These are phyloP conservation scores for Elephantulus edwardii DNA, from an alignment of 2,113 vertebrate species.

Conservation along the genomic window DNA sequence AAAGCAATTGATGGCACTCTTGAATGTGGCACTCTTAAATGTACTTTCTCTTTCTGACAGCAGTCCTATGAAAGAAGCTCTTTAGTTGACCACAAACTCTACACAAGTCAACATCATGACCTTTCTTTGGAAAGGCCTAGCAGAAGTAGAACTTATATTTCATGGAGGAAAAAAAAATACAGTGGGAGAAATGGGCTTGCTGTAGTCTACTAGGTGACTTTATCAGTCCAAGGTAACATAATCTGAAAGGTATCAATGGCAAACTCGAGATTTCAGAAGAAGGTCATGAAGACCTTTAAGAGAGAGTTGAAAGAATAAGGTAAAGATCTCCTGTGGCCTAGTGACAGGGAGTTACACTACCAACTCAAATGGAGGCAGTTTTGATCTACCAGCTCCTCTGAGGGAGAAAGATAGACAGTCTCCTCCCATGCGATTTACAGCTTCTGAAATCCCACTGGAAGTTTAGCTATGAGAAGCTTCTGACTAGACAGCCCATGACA, in stretches of 20 bases:
- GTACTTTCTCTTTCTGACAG: slow-evolving; percentile 31
- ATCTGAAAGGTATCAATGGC: background rate
- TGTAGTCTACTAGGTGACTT: background rate
- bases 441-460: too few species aligned
- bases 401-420: too few species aligned
- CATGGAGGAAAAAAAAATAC: slow-evolving; percentile 3
- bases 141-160: background rate
- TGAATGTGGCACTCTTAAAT: background rate
- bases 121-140: slow-evolving; percentile 15
- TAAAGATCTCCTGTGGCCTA: too few species aligned
- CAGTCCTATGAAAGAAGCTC: background rate
- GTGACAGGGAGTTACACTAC: too few species aligned
- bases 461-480: too few species aligned
- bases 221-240: background rate
- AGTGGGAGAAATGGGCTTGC: background rate
- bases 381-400: too few species aligned
- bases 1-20: background rate
- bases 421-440: too few species aligned
- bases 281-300: background rate
- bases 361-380: too few species aligned
- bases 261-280: background rate
- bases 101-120: background rate
- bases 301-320: background rate
- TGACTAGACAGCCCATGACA: too few species aligned
- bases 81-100: background rate